Conservation (phyloP, 92 coral and sea anemone species). For the Palythoa grandiflora region DNA sequence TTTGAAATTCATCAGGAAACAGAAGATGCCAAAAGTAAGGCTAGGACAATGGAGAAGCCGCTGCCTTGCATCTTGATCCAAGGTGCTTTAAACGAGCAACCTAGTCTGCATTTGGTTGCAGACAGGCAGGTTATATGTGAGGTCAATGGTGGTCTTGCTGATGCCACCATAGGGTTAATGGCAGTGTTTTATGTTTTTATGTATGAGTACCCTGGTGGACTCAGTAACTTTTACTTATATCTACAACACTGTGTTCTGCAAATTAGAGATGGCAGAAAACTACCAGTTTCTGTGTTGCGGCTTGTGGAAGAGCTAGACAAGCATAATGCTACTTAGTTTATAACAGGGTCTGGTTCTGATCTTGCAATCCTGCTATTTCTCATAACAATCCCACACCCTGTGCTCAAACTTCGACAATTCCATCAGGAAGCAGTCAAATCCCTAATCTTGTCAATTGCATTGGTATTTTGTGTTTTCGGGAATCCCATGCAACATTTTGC, state of each 20-base stretch:
- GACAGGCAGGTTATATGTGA: not conserved
- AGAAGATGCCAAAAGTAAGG: conserved; percentile 1
- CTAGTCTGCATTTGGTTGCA: conserved; percentile 12
- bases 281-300: conserved; percentile 8
- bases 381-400: not conserved
- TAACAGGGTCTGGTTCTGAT: conserved; percentile 6
- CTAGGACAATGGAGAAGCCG: not conserved
- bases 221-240: conserved; percentile 26
- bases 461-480: not conserved
- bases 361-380: not conserved
- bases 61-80: not conserved
- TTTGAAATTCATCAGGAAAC: conserved; percentile 8
- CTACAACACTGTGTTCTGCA: conserved; percentile 35
- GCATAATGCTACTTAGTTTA: not conserved
- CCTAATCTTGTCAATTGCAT: not conserved
- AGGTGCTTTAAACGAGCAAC: not conserved
- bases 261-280: conserved; percentile 9
- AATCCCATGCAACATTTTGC: conserved; percentile 1
- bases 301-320: not conserved
- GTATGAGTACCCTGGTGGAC: conserved; percentile 29
- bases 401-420: not conserved
- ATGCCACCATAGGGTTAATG: conserved; percentile 20
- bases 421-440: not conserved
- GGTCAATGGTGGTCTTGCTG: conserved; percentile 17
- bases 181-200: conserved; percentile 28